phyloP scores from a whole-genome alignment of 2,888 invertebrate genomes.

The Escarpia spicata region DNA sequence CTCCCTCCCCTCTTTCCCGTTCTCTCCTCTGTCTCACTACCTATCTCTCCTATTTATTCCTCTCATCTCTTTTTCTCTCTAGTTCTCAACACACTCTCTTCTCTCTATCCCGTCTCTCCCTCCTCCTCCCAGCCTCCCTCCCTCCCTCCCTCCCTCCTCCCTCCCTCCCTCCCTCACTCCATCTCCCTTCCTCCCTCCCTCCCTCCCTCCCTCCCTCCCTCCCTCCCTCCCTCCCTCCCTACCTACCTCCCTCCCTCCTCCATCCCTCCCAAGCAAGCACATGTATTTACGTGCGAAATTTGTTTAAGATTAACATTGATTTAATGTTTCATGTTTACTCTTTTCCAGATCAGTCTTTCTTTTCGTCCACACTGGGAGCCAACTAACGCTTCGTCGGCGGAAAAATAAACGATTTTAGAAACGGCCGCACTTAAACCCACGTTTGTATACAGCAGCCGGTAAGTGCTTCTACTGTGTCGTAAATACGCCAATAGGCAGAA shows the following conservation, averaged over 20 bases:
- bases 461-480: neutral
- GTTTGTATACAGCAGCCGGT: neutral
- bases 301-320: neutral
- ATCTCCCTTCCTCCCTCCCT: neutral
- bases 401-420: neutral
- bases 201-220: neutral
- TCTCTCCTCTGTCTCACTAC: too few relatives aligned
- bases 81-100: too few relatives aligned
- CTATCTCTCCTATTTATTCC: neutral
- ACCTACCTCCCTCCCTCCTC: slow-evolving; percentile 28
- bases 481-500: neutral
- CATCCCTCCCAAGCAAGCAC: neutral
- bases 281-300: neutral
- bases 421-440: neutral
- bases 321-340: neutral
- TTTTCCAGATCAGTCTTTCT: neutral
- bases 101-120: too few relatives aligned
- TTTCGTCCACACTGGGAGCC: neutral
- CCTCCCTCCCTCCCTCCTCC: neutral
- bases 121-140: too few relatives aligned
- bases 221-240: neutral
- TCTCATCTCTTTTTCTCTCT: neutral
- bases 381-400: neutral
- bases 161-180: neutral
- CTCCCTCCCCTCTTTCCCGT: too few relatives aligned